Conservation (phyloP, 2,113 vertebrate species). For the Stegastes partitus region DNA sequence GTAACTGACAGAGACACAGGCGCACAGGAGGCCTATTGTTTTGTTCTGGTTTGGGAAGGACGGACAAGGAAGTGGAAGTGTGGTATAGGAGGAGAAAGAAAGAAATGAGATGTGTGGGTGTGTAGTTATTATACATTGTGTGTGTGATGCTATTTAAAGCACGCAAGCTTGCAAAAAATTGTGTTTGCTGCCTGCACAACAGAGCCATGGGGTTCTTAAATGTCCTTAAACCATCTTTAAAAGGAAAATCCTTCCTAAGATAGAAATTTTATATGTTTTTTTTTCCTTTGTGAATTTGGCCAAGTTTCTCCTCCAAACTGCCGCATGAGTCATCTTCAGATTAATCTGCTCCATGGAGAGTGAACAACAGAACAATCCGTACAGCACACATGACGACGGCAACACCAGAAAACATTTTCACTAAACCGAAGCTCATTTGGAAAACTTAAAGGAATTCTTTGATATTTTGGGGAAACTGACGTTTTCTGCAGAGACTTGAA, state of each 20-base stretch:
- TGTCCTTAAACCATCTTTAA: constrained; percentile 18
- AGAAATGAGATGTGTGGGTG: constrained; percentile 26
- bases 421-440: constrained; percentile 6
- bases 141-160: constrained; percentile 24
- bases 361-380: neutral
- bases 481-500: neutral
- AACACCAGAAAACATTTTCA: constrained; percentile 6
- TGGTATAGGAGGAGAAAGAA: constrained; percentile 6
- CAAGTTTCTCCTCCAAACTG: neutral
- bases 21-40: constrained; percentile 74
- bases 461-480: no score
- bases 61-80: constrained; percentile 36
- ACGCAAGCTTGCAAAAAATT: neutral
- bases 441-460: neutral
- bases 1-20: constrained; percentile 55
- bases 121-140: neutral
- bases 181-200: constrained; percentile 15
- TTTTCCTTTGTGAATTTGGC: constrained; percentile 12
- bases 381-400: neutral
- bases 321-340: constrained; percentile 20
- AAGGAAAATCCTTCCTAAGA: constrained; percentile 21
- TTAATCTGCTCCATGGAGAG: constrained; percentile 16
- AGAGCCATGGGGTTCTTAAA: neutral
- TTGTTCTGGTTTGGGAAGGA: constrained; percentile 54
- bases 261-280: constrained; percentile 1